These are phyloP conservation scores for Calyptomena viridis DNA, from an alignment of 2,113 vertebrate genomes.

Conservation along the genomic window DNA sequence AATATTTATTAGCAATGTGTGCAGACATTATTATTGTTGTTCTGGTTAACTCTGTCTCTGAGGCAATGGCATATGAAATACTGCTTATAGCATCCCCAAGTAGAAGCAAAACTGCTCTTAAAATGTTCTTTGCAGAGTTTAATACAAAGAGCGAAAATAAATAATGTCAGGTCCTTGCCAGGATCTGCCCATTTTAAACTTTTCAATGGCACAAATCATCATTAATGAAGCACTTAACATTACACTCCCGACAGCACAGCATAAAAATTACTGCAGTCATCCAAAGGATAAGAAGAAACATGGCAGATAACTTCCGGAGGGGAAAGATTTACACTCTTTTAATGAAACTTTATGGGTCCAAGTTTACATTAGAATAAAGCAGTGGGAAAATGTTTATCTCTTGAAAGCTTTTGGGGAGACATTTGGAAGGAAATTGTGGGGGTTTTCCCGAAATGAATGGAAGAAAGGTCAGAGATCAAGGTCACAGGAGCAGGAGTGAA, in stretches of 20 bases:
- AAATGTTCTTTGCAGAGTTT: slow-evolving; percentile 62
- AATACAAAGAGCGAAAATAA: slow-evolving; percentile 70
- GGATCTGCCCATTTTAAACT: slow-evolving; percentile 70
- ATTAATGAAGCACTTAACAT: slow-evolving; percentile 78
- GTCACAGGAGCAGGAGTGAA: not conserved
- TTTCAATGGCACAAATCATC: slow-evolving; percentile 72
- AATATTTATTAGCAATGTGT: slow-evolving; percentile 66
- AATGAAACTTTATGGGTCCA: slow-evolving; percentile 51
- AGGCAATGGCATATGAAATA: slow-evolving; percentile 60
- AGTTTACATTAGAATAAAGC: slow-evolving; percentile 50
- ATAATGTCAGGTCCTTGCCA: slow-evolving; percentile 67
- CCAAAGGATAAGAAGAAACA: slow-evolving; percentile 67
- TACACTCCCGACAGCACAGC: slow-evolving; percentile 63
- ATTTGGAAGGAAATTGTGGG: not conserved
- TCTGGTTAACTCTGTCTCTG: slow-evolving; percentile 67
- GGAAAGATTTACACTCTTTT: slow-evolving; percentile 60
- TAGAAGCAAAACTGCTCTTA: slow-evolving; percentile 64
- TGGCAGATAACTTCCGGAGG: slow-evolving; percentile 44
- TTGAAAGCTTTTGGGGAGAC: slow-evolving; percentile 36
- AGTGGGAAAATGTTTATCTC: not conserved
- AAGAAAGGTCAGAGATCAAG: slow-evolving; percentile 38
- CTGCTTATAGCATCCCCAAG: slow-evolving; percentile 52
- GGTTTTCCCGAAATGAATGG: not conserved
- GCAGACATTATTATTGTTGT: slow-evolving; percentile 60
- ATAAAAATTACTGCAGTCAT: slow-evolving; percentile 70